phyloP scores from a whole-genome alignment of 2,797 vertebrate genomes.

The Hypotaenidia philippensis region DNA sequence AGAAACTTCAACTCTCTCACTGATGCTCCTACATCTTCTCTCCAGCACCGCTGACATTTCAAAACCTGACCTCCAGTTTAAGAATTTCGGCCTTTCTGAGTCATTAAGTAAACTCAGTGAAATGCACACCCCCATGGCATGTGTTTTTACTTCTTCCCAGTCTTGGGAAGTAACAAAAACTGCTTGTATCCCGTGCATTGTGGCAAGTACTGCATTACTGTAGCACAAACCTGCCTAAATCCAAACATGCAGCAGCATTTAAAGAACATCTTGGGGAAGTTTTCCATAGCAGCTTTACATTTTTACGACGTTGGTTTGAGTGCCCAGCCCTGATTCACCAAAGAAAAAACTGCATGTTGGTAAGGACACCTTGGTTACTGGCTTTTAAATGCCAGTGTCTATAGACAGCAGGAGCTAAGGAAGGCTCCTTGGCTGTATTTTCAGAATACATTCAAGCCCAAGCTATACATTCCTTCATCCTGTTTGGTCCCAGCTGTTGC shows the following conservation, averaged over 20 bases:
- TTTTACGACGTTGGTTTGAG: neutral
- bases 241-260: too few species aligned
- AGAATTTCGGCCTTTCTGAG: conserved; percentile 32
- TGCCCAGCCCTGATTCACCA: neutral
- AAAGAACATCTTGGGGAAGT: too few species aligned
- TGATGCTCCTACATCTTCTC: neutral
- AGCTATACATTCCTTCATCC: neutral
- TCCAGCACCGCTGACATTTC: neutral
- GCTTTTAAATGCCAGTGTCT: neutral
- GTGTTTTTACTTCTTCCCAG: neutral
- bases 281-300: too few species aligned
- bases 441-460: neutral
- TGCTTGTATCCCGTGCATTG: neutral
- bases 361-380: neutral
- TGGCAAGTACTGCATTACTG: neutral
- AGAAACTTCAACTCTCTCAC: neutral
- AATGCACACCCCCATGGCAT: neutral
- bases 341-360: neutral
- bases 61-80: neutral
- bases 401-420: neutral
- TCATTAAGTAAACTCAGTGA: neutral
- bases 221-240: neutral
- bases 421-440: neutral
- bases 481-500: neutral
- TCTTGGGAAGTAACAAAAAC: neutral